Evolutionary conservation across 2,113 vertebrate genomes (phyloP), one percentile per base, ranked within the genome.

Genomic region (Elgaria multicarinata): DNA sequence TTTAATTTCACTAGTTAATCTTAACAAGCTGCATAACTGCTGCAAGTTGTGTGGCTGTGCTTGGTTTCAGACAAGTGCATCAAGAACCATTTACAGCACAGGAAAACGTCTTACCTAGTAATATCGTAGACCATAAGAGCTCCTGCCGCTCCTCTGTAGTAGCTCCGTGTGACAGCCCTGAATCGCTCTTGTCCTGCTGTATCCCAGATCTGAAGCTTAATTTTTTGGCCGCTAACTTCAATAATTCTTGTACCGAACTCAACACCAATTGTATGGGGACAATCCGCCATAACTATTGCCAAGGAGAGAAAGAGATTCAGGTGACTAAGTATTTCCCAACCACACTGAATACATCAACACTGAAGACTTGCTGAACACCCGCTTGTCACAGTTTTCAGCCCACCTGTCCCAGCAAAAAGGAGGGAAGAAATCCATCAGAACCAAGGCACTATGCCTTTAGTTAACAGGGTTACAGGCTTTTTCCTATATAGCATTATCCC

Each of bases 141-240:
- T 79, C 99, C 99, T 0, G 99, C 99, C 0, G 99, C 99, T 84
- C 99, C 99, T 95, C 99, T 97, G 97, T 99, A 99, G 96, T 99
- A 99, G 95, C 98, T 99, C 93, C 98, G 97, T 87, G 99, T 99
- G 93, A 99, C 99, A 90, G 99, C 98, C 92, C 99, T 97, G 97
- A 99, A 99, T 55, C 99, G 96, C 95, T 99, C 99, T 97, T 99
- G 99, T 87, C 99, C 99, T 14, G 99, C 99, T 33, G 99, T 99
- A 97, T 99, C 99, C 99, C 99, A 99, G 87, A 99, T 99, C 97
- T 99, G 99, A 96, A 99, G 97, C 97, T 99, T 99, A 94, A 99
- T 98, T 98, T 99, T 99, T 97, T 99, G 99, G 90, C 99, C 98
- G 77, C 98, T 98, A 94, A 99, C 99, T 98, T 99, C 99, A 95